Base-by-base conservation (phyloP, 2,797 vertebrate species). In the Carduelis carduelis region DNA sequence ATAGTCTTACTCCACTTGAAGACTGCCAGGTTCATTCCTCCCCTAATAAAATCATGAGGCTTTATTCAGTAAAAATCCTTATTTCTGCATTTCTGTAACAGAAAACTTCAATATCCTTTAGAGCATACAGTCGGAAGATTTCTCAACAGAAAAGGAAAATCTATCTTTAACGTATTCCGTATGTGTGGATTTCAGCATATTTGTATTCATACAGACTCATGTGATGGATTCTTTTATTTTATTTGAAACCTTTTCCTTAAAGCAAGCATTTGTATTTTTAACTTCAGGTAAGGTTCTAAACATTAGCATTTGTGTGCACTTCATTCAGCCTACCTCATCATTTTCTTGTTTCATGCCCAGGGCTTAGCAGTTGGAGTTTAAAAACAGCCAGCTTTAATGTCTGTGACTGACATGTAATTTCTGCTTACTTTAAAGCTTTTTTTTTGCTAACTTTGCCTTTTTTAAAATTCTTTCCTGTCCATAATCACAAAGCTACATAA, bases 321-420 rank as follows among this genome's bases (percentile, higher is more conserved):
- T 97, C 90, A 92, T 98, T 97, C 97, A 97, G 85, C 94, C 80
- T 96, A 94, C 90, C 91, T 98, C 96, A 96, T 97, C 93, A 88
- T 88, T 98, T 98, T 97, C 91, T 97, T 97, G 95, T 97, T 97
- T 98, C 95, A 97, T 95, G 96, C 93, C 96, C 83, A 95, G 82
- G 96, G 96, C 96, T 97, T 97, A 97, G 93, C 83, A 93, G 95
- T 90, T 96, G 87, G 95, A 97, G 83, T 97, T 98, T 97, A 95
- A 97, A 97, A 97, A 93, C 95, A 97, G 93, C 89, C 93, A 94
- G 89, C 94, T 98, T 98, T 98, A 97, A 98, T 97, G 97, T 97
- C 97, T 97, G 47, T 98, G 96, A 98, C 72, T 97, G 97, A 96
- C 96, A 89, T 88, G 71, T 82, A 97, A 96, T 96, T 97, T 97